A percentile compares a stretch with the other conserved stretches of the same genome.
These are phyloP conservation scores for Nymphicus hollandicus DNA, from an alignment of 2,113 vertebrate genomes.

Conservation along the genomic window DNA sequence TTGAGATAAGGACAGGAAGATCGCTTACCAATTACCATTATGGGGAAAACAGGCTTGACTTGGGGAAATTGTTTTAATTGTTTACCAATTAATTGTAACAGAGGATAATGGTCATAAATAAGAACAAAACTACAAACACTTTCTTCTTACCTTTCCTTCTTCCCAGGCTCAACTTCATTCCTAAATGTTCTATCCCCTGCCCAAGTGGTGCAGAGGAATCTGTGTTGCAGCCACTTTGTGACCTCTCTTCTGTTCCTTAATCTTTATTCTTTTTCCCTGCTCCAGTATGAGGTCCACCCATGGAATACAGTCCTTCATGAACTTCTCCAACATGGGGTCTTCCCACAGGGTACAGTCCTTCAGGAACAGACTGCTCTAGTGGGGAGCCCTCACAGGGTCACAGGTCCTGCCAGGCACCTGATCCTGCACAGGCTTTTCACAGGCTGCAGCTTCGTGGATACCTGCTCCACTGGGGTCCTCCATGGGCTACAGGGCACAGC, in stretches of 20 bases:
- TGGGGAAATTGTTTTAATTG: neutral
- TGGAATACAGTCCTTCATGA: neutral
- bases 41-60: neutral
- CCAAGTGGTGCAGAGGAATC: accelerated
- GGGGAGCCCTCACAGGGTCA: accelerated
- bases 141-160: accelerated
- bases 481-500: neutral
- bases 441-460: neutral
- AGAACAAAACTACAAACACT: neutral
- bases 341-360: neutral
- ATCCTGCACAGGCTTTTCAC: neutral
- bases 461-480: neutral
- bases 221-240: neutral
- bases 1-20: neutral
- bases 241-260: neutral
- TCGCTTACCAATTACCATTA: neutral
- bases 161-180: neutral
- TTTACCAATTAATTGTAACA: neutral
- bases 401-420: neutral
- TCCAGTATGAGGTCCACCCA: neutral
- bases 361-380: neutral
- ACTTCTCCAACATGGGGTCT: accelerated
- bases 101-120: neutral
- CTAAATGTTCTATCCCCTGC: neutral
- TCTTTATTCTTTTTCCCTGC: accelerated